Conservation (phyloP, 2,113 vertebrate species). For the Podarcis cretensis region DNA sequence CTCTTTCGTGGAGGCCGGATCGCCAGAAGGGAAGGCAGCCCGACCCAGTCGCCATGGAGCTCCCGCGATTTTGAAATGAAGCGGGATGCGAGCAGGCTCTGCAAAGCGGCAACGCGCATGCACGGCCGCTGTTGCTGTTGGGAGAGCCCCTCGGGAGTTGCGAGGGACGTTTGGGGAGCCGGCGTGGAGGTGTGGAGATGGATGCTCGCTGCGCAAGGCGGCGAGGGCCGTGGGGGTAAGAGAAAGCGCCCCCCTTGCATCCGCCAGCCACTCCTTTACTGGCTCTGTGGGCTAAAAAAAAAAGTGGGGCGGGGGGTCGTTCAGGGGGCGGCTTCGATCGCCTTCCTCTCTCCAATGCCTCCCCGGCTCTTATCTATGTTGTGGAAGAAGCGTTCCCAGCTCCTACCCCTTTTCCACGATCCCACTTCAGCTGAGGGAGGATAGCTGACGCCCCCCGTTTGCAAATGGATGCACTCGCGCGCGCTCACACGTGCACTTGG, state of each 20-base stretch:
- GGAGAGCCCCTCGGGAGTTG: neutral
- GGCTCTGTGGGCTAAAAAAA: neutral
- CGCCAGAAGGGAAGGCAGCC: neutral
- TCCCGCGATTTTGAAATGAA: constrained; percentile 3
- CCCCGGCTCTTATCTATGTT: neutral
- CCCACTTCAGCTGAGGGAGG: neutral
- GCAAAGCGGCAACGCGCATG: neutral
- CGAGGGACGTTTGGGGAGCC: neutral
- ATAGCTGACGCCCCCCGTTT: neutral
- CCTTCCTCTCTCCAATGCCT: too few relatives aligned
- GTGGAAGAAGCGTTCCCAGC: neutral
- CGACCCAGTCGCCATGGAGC: neutral
- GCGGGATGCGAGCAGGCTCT: neutral
- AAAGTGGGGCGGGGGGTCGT: neutral
- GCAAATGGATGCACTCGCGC: neutral
- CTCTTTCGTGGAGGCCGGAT: neutral
- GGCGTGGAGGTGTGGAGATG: neutral
- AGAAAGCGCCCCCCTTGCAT: neutral
- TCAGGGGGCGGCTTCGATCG: neutral
- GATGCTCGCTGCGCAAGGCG: neutral
- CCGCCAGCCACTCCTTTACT: neutral
- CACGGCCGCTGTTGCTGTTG: neutral
- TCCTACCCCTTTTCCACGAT: neutral
- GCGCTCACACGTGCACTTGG: neutral
- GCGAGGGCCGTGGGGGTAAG: neutral